phyloP scores from a whole-genome alignment of 2,797 vertebrate species.

The Chelon labrosus region DNA sequence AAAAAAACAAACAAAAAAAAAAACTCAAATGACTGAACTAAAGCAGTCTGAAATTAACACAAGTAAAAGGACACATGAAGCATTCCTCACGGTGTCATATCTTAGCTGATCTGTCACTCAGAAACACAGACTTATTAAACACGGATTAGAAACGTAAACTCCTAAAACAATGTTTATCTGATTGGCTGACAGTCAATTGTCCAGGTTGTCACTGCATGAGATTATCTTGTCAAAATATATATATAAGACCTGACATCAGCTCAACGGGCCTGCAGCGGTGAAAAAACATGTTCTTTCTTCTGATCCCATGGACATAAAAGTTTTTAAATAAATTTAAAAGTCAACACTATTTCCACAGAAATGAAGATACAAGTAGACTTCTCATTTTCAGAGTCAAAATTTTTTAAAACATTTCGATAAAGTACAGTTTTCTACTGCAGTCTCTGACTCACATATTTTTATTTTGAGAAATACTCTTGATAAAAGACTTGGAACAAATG shows the following conservation, averaged over 20 bases:
- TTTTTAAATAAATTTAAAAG: too few relatives aligned
- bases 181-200: slow-evolving; percentile 28
- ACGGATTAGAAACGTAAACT: slow-evolving; percentile 30
- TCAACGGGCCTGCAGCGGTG: neutral
- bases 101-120: slow-evolving; percentile 14
- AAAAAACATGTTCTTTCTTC: neutral
- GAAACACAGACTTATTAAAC: slow-evolving; percentile 36
- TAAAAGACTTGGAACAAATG: neutral
- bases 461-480: neutral
- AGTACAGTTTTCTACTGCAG: too few relatives aligned
- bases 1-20: too few relatives aligned
- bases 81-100: neutral
- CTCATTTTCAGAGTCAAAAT: too few relatives aligned
- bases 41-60: neutral
- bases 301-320: neutral
- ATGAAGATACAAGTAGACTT: neutral
- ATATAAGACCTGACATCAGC: neutral
- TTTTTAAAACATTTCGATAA: too few relatives aligned
- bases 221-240: slow-evolving; percentile 2
- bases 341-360: neutral
- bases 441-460: too few relatives aligned
- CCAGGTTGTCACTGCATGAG: slow-evolving; percentile 13
- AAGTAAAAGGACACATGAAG: neutral
- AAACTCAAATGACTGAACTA: too few relatives aligned
- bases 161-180: slow-evolving; percentile 37